A percentile compares a stretch with the other conserved stretches of the same genome.
Evolutionary conservation across 2,888 invertebrate species (phyloP).

Genomic region (Pyralis farinalis): DNA sequence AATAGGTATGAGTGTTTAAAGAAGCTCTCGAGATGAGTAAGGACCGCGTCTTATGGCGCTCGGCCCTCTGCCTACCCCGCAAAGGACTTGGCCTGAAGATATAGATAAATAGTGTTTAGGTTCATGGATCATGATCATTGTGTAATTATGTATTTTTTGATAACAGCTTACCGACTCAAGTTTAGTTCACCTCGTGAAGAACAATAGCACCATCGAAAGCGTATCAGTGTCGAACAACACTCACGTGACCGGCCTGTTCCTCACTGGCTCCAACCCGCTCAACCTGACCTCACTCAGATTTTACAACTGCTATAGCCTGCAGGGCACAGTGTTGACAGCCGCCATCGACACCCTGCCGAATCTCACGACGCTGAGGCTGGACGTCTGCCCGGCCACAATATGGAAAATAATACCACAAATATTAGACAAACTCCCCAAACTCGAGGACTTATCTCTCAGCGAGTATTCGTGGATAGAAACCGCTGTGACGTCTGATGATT

Average conservation of each 20-base stretch:
- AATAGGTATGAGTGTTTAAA: too few species aligned
- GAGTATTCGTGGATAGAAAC: constrained; percentile 50
- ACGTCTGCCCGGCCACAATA: constrained; percentile 54
- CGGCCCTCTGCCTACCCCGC: too few species aligned
- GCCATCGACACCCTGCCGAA: constrained; percentile 49
- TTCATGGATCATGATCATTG: too few species aligned
- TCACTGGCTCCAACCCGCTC: constrained; percentile 47
- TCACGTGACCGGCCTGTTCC: constrained; percentile 64
- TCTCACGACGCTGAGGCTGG: constrained; percentile 53
- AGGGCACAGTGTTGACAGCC: constrained; percentile 56
- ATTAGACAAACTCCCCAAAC: constrained; percentile 48
- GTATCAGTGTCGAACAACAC: constrained; percentile 60
- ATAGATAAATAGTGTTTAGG: too few species aligned
- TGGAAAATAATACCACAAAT: constrained; percentile 64
- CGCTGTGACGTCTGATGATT: constrained; percentile 36
- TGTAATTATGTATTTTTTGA: constrained; percentile 9
- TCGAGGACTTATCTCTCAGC: constrained; percentile 60
- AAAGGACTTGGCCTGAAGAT: too few species aligned
- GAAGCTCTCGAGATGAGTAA: too few species aligned
- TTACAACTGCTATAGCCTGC: constrained; percentile 67
- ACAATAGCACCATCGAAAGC: constrained; percentile 51
- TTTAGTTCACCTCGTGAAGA: constrained; percentile 59
- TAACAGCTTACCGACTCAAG: constrained; percentile 66
- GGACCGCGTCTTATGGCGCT: too few species aligned
- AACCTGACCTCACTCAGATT: constrained; percentile 51